Evolutionary conservation across 2,888 invertebrate genomes (phyloP), one percentile per base, ranked within the genome.

Genomic region (Andrena trimmerana): DNA sequence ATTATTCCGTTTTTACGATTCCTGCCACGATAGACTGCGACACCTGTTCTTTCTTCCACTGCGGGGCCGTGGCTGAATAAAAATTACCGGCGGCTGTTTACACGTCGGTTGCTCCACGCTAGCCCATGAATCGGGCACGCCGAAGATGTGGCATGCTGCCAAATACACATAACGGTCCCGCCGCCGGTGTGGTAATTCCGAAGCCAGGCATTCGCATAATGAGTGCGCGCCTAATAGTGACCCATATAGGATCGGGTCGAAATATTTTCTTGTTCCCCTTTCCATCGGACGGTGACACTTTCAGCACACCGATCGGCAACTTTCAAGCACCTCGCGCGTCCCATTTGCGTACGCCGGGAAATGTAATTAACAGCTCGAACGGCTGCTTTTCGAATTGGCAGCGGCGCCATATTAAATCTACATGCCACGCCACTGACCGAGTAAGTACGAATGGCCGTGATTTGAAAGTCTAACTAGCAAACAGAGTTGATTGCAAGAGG

Each of bases 151-250:
- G 91, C 92, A 67, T 86, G 79, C 85, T 91, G 92, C 92, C 92
- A 92, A 93, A 92, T 92, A 92, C 91, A 89, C 87, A 90, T 92
- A 93, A 93, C 92, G 92, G 92, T 92, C 89, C 81, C 88, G 71
- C 81, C 88, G 70, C 85, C 85, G 81, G 86, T 85, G 86, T 87
- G 86, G 88, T 82, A 85, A 91, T 89, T 90, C 76, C 85, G 73
- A 85, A 90, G 84, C 86, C 86, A 86, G 88, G 83, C 84, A 86
- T 89, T 89, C 88, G 89, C 87, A 89, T 90, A 91, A 91, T 87
- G 87, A 91, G 85, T 71, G 78, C 83, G 79, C 85, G 81, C 88
- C 88, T 87, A 91, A 89, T 91, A 91, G 78, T 86, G 89, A 91
- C 90, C 90, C 65, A 88, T 90, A 90, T 91, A 85, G 83, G 83